phyloP scores from a whole-genome alignment of 2,113 vertebrate species.

The Alethe castanea region DNA sequence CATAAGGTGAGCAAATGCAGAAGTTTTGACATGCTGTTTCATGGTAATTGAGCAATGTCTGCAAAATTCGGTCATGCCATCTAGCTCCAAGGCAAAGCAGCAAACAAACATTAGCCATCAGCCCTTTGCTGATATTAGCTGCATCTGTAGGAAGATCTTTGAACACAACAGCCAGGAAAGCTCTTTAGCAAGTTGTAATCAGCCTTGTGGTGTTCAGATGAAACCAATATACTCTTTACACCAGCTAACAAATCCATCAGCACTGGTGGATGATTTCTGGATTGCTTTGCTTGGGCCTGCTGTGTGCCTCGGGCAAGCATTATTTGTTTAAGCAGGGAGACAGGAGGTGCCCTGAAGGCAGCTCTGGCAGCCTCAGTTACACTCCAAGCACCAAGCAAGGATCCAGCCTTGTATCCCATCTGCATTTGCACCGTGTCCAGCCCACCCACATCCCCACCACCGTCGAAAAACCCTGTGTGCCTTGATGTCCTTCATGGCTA shows the following conservation, averaged over 20 bases:
- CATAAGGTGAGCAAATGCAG: background rate
- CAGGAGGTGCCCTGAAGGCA: background rate
- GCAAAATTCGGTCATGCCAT: background rate
- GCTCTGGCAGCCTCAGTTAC: background rate
- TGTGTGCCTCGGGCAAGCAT: background rate
- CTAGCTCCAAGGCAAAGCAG: background rate
- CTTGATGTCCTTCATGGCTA: background rate
- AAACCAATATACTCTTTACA: background rate
- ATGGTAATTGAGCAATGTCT: background rate
- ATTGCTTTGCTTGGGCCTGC: constrained; percentile 42
- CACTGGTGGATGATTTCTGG: background rate
- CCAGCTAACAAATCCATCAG: constrained; percentile 39
- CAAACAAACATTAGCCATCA: background rate
- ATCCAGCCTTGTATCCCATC: background rate
- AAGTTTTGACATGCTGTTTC: background rate
- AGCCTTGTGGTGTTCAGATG: background rate
- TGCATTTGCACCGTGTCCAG: background rate
- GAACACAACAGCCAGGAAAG: background rate
- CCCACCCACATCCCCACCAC: background rate
- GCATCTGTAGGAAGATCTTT: background rate
- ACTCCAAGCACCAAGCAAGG: background rate
- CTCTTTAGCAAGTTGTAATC: constrained; percentile 20
- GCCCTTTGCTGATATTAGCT: background rate
- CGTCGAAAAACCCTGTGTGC: background rate
- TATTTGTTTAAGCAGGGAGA: constrained; percentile 3